Base-by-base conservation (phyloP, 30 jellyfish, hydroid and myxozoan species). In the Clytia hemisphaerica region DNA sequence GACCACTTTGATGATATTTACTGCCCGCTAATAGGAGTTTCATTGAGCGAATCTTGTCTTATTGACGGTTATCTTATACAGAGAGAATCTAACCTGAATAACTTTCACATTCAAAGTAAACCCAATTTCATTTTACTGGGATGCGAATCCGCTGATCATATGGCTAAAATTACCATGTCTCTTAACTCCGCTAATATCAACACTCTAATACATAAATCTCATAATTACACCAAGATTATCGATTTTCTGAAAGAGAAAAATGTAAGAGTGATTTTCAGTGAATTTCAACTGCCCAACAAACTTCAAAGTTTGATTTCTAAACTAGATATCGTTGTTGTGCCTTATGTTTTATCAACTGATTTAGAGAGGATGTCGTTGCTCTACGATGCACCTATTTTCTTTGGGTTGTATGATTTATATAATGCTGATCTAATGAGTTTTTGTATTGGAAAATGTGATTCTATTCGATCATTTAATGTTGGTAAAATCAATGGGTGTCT, bases 321-420 rank as follows among this genome's bases (percentile, higher is more conserved):
- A 3, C 34, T 30, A 21, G 22, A 44, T 1, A 69, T 69, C 7
- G 81, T 28, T 19, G 46, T 24, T 69, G 74, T 69, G 24, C 22
- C 32, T 16, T 34, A 45, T 18, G 59, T 50, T 10, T 24, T 10
- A 27, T 9, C 32, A 44, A 45, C 35, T 19, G 81, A 69, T 25
- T 14, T 69, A 32, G 31, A 29, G 6, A 27, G 27, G 24, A 0
- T 69, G 6, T 4, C 76, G 10, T 24, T 6, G 26, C 3, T 44
- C 22, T 69, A 69, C 37, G 42, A 69, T 5, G 30, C 37, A 4
- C 29, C 81, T 2, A 19, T 69, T 27, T n/a, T 69, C 26, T 69
- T 71, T 44, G 81, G 81, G 2, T 31, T 69, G 24, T 69, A 44
- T 30, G 81, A 69, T 49, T n/a, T 69, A 4, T 46, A 21, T 4